Base-by-base conservation (phyloP, 1,140 invertebrate genomes). In the Colletes latitarsis region DNA sequence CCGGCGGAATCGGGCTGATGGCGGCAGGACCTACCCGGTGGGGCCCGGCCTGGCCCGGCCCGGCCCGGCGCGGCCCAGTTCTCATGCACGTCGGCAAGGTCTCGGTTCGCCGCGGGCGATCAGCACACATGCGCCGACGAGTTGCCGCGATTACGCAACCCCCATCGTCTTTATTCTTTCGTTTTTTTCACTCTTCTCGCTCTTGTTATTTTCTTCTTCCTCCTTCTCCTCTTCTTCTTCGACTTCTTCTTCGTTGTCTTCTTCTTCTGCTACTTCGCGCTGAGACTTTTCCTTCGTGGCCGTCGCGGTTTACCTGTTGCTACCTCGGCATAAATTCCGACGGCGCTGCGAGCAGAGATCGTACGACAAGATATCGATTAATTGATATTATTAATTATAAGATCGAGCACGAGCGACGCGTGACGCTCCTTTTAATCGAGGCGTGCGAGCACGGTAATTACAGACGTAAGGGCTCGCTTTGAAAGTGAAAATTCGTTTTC, bases 41-140 rank as follows among this genome's bases (percentile, higher is more conserved):
- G n/a, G 30, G 30, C 30, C 30, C 30, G 30, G 30, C 30, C 1
- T 0, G 83, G 75, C 80, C 83, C 83, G 73, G 53, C 9, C 82
- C 76, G 83, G 77, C 82, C 83, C 82, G 76, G 77, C 72, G 73
- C 91, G 92, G 91, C 91, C 92, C 91, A 93, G 92, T 93, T 93
- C 92, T 93, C 92, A 93, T 92, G 90, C 88, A 89, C 86, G 88
- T 81, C 83, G 82, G 83, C 92, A 92, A 92, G 91, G 92, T 92
- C 91, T 92, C 87, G 82, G 69, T 46, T 85, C 53, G 88, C 92
- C 90, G 71, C 85, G 64, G 91, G 91, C 92, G 76, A 89, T 90
- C 88, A 82, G 81, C 82, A 87, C 84, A 91, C 88, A 85, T 88
- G 89, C 86, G 89, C 86, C 85, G 74, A 77, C 82, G 81, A 89